Base-by-base conservation (phyloP, 2,113 vertebrate genomes). In the Haplotaxodon microlepis region DNA sequence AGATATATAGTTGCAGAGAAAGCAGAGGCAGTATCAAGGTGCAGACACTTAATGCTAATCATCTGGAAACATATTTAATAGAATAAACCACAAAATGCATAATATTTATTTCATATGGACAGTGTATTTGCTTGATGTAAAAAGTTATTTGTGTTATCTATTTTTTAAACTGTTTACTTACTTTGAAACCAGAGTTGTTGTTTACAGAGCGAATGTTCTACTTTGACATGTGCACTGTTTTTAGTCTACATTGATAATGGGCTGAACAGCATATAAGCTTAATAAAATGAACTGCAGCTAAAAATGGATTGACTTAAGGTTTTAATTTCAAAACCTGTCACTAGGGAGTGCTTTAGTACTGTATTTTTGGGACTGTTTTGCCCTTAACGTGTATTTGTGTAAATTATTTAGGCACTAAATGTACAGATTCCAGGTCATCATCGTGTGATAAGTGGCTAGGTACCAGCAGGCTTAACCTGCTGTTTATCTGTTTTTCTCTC, bases 321-420 rank as follows among this genome's bases (percentile, higher is more conserved):
- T 63, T 47, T 50, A 31, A 63, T 76, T 54, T 50, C 21, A 61
- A 61, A 81, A 17, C 29, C 24, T 42, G 54, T 57, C 95, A 93
- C 90, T 90, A 93, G 95, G 90, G 90, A 94, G 93, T n/a, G 85
- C 88, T 89, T 83, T 54, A 76, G 88, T 54, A 66, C 82, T 85
- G 16, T 42, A 54, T 63, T 86, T 86, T 59, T 12, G 59, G 8
- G 21, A 5, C 10, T 84, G 27, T 69, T 86, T 38, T 81, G 57
- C 6, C 13, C 24, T 84, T 13, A 56, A 69, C 13, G 3, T 36
- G 9, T 13, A 29, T 80, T 73, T 50, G 19, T 76, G 69, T 84
- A 53, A 87, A 87, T 54, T 45, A 84, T 85, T 36, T 6, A 42
- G 9, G 69, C 11, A 42, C 53, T 45, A 50, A 5, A 85, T 38